phyloP scores from a whole-genome alignment of 2,888 invertebrate species.

The Pheosia gnoma region DNA sequence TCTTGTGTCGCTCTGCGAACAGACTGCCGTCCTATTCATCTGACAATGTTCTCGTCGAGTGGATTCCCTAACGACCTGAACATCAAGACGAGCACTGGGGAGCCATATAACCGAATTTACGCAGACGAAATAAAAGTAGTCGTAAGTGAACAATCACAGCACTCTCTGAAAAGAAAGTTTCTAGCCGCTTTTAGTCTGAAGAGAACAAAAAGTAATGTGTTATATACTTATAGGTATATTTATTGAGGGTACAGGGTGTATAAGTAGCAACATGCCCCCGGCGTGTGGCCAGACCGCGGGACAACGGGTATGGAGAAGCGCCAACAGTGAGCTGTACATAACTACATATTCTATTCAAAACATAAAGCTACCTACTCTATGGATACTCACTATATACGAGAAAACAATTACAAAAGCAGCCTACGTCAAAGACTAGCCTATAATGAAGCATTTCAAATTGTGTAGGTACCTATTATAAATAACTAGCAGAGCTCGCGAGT shows the following conservation, averaged over 20 bases:
- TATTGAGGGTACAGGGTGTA: constrained; percentile 10
- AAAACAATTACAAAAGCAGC: background rate
- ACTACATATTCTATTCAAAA: too few relatives aligned
- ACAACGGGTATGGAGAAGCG: constrained; percentile 18
- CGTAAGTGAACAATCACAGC: background rate
- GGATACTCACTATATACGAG: background rate
- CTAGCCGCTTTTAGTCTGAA: background rate
- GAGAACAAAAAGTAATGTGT: background rate
- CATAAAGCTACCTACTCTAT: too few relatives aligned
- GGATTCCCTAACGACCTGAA: constrained; percentile 9
- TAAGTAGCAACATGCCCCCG: constrained; percentile 20
- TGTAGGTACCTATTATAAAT: too few relatives aligned
- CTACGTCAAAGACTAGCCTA: too few relatives aligned
- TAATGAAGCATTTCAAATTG: too few relatives aligned
- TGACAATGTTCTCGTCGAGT: constrained; percentile 13
- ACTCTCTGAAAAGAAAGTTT: background rate
- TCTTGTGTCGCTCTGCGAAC: background rate
- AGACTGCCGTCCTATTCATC: constrained; percentile 10
- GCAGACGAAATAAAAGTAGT: constrained; percentile 1
- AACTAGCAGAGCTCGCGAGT: too few relatives aligned
- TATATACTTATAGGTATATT: background rate
- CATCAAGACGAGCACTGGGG: constrained; percentile 5
- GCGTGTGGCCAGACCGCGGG: constrained; percentile 8
- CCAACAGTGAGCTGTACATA: constrained; percentile 20
- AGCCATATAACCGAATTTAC: constrained; percentile 4